Percentiles rank a stretch among this genome's conserved stretches.
phyloP scores from a whole-genome alignment of 2,113 vertebrate genomes.

The Antechinus flavipes region DNA sequence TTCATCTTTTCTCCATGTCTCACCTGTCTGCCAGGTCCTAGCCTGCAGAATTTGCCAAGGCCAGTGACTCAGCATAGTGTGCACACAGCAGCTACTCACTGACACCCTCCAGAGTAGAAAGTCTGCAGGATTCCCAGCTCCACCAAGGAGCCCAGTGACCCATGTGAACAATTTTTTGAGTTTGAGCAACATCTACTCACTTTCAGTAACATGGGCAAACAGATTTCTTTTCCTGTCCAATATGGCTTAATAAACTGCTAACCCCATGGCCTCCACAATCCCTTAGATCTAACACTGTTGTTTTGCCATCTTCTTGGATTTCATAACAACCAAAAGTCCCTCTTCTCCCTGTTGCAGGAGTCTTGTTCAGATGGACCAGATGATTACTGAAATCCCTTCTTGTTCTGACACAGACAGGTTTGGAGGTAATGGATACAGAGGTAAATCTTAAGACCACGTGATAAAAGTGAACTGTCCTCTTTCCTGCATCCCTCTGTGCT shows the following conservation, averaged over 20 bases:
- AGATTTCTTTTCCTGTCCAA: background rate
- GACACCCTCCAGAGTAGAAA: constrained; percentile 3
- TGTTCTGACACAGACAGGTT: background rate
- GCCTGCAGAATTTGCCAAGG: constrained; percentile 67
- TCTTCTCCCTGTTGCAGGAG: background rate
- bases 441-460: background rate
- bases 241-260: background rate
- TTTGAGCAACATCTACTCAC: background rate
- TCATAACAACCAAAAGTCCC: background rate
- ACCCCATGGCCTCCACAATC: background rate
- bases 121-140: background rate
- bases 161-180: background rate
- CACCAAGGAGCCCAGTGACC: background rate
- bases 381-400: background rate
- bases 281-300: background rate
- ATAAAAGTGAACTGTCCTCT: constrained; percentile 9
- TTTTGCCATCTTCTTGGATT: constrained; percentile 27
- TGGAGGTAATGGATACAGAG: background rate
- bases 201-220: background rate
- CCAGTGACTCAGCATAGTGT: constrained; percentile 74
- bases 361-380: background rate
- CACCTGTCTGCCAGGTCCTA: constrained; percentile 58
- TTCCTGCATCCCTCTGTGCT: constrained; percentile 28
- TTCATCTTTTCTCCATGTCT: constrained; percentile 4
- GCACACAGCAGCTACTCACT: constrained; percentile 19